These are phyloP conservation scores for Morpho deidamia DNA, from an alignment of 2,888 invertebrate species.

Conservation along the genomic window DNA sequence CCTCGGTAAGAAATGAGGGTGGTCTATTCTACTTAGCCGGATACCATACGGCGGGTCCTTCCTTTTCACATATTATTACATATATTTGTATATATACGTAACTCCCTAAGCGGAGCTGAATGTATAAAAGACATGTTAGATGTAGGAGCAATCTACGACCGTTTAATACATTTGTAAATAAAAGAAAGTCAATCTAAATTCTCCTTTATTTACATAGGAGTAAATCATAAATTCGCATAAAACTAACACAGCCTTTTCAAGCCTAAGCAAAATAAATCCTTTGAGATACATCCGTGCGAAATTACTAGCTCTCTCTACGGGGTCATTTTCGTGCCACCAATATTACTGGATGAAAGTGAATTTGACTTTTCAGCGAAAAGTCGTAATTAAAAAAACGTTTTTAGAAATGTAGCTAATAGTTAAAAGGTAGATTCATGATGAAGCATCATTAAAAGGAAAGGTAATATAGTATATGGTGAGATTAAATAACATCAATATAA, in stretches of 20 bases:
- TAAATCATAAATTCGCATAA: conserved; percentile 4
- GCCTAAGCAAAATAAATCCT: conserved; percentile 16
- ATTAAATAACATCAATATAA: no score
- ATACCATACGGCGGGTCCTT: no score
- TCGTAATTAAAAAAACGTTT: no score
- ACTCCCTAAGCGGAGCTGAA: neutral
- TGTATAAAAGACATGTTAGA: conserved; percentile 1
- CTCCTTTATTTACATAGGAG: neutral
- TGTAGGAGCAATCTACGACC: neutral
- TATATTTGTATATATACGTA: no score
- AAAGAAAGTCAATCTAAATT: conserved; percentile 1
- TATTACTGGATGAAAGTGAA: conserved; percentile 14
- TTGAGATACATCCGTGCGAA: conserved; percentile 19
- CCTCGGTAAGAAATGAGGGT: no score
- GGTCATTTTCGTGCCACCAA: conserved; percentile 15
- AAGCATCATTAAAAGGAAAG: no score
- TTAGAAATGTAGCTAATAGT: no score
- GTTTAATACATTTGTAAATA: neutral
- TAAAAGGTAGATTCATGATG: no score
- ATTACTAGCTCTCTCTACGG: conserved; percentile 21
- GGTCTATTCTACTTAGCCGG: no score
- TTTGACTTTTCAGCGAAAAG: neutral
- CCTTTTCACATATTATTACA: no score
- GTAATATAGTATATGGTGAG: no score
- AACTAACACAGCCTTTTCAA: conserved; percentile 3